Evolutionary conservation across 2,888 invertebrate genomes (phyloP).

Genomic region (Stenichneumon culpator): DNA sequence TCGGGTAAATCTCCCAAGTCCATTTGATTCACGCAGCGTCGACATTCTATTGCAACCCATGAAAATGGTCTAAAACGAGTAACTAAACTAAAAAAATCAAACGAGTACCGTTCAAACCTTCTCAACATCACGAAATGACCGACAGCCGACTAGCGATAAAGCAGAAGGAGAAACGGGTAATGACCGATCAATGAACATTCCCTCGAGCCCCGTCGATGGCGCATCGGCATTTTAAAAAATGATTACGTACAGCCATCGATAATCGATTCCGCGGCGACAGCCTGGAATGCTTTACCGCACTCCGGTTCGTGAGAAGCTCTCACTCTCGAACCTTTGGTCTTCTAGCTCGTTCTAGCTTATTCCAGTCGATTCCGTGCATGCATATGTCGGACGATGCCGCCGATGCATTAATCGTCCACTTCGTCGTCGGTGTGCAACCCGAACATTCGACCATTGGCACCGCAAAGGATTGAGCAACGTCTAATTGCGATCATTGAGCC

Average conservation of each 20-base stretch:
- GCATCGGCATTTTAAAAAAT: not conserved
- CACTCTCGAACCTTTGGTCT: not conserved
- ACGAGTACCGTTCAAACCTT: not conserved
- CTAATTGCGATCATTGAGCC: constrained; percentile 73
- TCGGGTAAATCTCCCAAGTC: too few relatives aligned
- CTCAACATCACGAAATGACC: not conserved
- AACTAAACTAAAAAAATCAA: too few relatives aligned
- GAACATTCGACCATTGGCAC: constrained; percentile 67
- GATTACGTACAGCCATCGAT: constrained; percentile 19
- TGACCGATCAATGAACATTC: constrained; percentile 4
- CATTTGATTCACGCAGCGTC: too few relatives aligned
- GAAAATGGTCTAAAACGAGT: not conserved
- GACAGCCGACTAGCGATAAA: not conserved
- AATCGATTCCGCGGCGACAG: constrained; percentile 27
- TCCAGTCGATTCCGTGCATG: not conserved
- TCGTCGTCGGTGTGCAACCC: not conserved
- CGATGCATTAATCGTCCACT: not conserved
- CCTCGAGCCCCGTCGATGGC: not conserved
- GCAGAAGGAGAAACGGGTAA: not conserved
- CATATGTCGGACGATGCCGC: not conserved
- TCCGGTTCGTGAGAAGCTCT: constrained; percentile 4
- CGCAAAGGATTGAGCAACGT: constrained; percentile 71
- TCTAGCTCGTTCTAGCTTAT: not conserved
- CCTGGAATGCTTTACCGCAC: constrained; percentile 13
- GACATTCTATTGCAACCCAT: too few relatives aligned